A percentile compares a stretch with the other conserved stretches of the same genome.
Evolutionary conservation across 2,797 vertebrate species (phyloP).

Genomic region (Hirundo rustica): DNA sequence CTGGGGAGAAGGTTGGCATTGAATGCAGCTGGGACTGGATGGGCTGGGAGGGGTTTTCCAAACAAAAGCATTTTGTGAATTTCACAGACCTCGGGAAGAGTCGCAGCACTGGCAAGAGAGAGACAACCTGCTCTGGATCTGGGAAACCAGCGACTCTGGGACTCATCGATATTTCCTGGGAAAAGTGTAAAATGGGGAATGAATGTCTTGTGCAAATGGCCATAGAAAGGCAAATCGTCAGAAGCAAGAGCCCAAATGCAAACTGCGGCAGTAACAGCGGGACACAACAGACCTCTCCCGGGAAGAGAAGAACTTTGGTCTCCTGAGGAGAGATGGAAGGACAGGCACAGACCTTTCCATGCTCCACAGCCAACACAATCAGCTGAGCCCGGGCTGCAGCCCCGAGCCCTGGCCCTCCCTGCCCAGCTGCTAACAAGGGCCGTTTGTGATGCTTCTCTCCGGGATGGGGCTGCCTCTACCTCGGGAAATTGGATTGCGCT

Average conservation of each 20-base stretch:
- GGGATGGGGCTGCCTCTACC: background rate
- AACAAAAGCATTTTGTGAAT: rapidly evolving
- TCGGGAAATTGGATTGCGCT: background rate
- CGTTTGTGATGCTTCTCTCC: background rate
- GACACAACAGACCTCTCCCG: background rate
- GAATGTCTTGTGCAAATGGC: rapidly evolving
- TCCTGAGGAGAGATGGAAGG: background rate
- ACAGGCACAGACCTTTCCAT: background rate
- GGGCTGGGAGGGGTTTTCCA: background rate
- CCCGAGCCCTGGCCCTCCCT: background rate
- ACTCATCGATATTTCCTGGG: rapidly evolving
- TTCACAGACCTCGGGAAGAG: background rate
- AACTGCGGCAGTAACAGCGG: background rate
- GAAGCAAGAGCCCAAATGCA: background rate
- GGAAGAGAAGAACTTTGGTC: background rate
- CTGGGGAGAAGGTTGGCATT: rapidly evolving
- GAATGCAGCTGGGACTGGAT: rapidly evolving
- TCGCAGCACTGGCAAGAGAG: rapidly evolving
- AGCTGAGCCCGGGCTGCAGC: background rate
- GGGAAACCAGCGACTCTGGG: rapidly evolving
- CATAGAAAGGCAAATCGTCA: rapidly evolving
- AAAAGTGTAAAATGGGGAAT: background rate
- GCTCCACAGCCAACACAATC: background rate
- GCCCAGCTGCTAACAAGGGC: background rate
- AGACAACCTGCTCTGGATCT: rapidly evolving